Percentiles rank a stretch among this genome's conserved stretches.
phyloP scores from a whole-genome alignment of 2,113 vertebrate genomes.

The Nerophis ophidion region DNA sequence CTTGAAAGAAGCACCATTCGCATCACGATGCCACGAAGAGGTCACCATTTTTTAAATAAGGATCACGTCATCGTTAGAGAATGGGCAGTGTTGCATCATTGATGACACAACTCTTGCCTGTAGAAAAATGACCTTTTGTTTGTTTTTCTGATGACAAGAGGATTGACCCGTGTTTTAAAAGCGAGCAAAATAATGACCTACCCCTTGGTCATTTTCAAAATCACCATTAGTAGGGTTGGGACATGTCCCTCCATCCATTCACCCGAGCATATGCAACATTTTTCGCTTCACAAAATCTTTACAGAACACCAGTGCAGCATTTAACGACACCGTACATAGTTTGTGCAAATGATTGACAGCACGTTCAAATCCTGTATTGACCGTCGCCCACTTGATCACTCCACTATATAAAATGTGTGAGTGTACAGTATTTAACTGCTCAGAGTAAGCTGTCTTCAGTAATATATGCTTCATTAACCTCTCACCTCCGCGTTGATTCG shows the following conservation, averaged over 20 bases:
- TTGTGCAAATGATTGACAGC: neutral
- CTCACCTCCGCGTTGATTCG: constrained; percentile 8
- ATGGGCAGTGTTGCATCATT: constrained; percentile 14
- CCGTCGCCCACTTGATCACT: too few species aligned
- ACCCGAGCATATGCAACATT: neutral
- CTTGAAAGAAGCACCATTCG: too few species aligned
- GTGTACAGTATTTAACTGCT: constrained; percentile 44
- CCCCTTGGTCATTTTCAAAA: constrained; percentile 9
- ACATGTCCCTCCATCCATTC: neutral
- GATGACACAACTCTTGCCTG: constrained; percentile 12
- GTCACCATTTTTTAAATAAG: neutral
- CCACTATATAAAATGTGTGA: constrained; percentile 9
- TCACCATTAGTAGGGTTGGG: neutral
- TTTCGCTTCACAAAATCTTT: neutral
- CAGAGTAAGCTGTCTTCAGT: constrained; percentile 32
- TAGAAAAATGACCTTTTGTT: constrained; percentile 32
- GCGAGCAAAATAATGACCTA: constrained; percentile 18
- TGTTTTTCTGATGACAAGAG: constrained; percentile 20
- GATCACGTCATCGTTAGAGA: constrained; percentile 6
- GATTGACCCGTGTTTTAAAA: constrained; percentile 18
- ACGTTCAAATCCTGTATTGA: neutral
- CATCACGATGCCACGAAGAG: too few species aligned
- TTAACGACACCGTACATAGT: neutral
- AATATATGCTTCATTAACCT: constrained; percentile 34
- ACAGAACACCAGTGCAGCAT: neutral